phyloP scores from a whole-genome alignment of 2,888 invertebrate species.

The Leptothorax acervorum region DNA sequence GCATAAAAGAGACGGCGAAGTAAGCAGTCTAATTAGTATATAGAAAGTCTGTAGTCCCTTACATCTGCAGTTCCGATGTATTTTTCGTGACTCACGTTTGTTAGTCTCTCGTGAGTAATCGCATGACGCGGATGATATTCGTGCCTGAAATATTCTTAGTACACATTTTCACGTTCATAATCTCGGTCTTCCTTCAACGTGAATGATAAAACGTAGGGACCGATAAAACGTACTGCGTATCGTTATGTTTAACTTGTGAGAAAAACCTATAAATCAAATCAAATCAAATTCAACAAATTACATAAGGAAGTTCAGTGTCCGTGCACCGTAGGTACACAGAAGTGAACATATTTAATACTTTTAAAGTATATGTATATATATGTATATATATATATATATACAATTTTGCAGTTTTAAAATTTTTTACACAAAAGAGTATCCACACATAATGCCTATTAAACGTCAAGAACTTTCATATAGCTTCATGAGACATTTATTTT shows the following conservation, averaged over 20 bases:
- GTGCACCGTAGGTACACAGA: not conserved
- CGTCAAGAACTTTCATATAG: too few species aligned
- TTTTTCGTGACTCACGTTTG: not conserved
- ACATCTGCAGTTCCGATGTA: not conserved
- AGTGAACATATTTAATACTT: not conserved
- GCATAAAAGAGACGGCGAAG: too few species aligned
- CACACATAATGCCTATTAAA: not conserved
- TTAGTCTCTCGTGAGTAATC: not conserved
- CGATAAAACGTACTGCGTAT: not conserved
- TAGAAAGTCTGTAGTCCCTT: too few species aligned
- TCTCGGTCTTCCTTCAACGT: not conserved
- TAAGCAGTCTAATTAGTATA: not conserved
- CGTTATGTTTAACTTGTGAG: not conserved
- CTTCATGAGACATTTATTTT: too few species aligned
- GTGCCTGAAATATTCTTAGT: conserved; percentile 1
- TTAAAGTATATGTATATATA: not conserved
- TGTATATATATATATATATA: too few species aligned
- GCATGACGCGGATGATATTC: not conserved
- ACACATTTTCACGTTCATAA: not conserved
- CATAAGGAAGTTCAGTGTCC: not conserved
- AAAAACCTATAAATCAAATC: not conserved
- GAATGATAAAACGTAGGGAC: not conserved
- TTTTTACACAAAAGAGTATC: not conserved
- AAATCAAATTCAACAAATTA: conserved; percentile 5
- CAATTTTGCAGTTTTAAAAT: not conserved